Evolutionary conservation across 2,888 invertebrate genomes (phyloP).

Genomic region (Cantharis nigra): DNA sequence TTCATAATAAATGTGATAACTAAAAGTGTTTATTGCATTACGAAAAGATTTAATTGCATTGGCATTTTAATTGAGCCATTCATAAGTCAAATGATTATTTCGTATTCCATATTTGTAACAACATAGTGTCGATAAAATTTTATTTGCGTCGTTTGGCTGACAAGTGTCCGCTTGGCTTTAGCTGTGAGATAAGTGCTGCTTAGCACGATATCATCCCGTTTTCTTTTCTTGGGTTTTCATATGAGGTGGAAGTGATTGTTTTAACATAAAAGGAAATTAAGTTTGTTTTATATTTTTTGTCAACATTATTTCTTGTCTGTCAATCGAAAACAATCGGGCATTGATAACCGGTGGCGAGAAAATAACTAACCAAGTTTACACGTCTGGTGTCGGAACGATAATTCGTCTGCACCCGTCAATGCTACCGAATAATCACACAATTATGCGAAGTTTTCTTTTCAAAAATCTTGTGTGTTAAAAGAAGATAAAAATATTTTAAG

Average conservation of each 20-base stretch:
- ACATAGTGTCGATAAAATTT: too few relatives aligned
- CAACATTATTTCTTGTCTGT: conserved; percentile 46
- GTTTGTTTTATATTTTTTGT: conserved; percentile 34
- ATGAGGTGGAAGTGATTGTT: not conserved
- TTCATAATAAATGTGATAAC: not conserved
- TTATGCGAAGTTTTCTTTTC: conserved; percentile 13
- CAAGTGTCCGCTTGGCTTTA: not conserved
- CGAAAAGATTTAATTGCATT: not conserved
- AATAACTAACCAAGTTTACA: conserved; percentile 57
- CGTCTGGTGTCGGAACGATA: conserved; percentile 53
- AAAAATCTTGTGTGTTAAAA: conserved; percentile 12
- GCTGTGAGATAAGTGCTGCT: not conserved
- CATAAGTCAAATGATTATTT: too few relatives aligned
- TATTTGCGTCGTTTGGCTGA: too few relatives aligned
- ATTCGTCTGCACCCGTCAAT: conserved; percentile 48
- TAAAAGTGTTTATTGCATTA: not conserved
- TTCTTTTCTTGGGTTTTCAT: not conserved
- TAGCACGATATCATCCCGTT: not conserved
- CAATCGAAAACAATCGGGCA: conserved; percentile 48
- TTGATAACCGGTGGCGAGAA: conserved; percentile 50
- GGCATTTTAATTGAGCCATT: not conserved
- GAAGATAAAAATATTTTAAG: conserved; percentile 9
- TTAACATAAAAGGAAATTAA: not conserved
- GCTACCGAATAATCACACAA: conserved; percentile 21
- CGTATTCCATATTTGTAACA: too few relatives aligned